Evolutionary conservation across 2,797 vertebrate genomes (phyloP), one percentile per base, ranked within the genome.

Genomic region (Acanthurus leucopareius): DNA sequence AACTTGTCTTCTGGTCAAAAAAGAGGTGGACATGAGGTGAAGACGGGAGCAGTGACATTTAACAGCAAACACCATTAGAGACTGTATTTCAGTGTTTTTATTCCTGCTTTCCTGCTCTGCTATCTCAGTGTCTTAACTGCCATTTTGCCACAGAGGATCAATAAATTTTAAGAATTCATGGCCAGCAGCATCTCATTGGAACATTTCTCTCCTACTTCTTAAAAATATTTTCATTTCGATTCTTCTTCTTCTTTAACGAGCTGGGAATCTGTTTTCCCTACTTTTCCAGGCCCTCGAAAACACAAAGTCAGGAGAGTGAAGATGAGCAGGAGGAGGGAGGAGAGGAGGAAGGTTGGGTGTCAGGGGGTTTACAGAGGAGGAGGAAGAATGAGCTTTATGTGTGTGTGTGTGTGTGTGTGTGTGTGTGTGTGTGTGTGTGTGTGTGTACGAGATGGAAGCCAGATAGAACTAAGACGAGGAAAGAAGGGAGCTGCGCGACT

Each of bases 401-500:
- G 17, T 56, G 32, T 35, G 32, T 35, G 66, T 47, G 68, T 59
- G 51, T 61, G 25, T 8, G 17, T 56, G 32, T 32, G 32, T 32
- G 66, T 47, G 68, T 67, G 52, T 40, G 64, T 53, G 51, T 79
- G 64, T 58, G 65, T 60, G 45, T 49, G 73, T 64, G 60, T 58
- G 67, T 73, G 77, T 54, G 17, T 54, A 14, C 3, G 32, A 82
- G 76, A 88, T 81, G 79, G 45, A 71, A 66, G 47, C 61, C 69
- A 85, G 83, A 87, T 74, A 73, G 69, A 74, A 76, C 51, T 17
- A 65, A 69, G 80, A 84, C 5, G 11, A 68, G 60, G 61, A 78
- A 80, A 73, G 69, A 77, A 20, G 48, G 65, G 80, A 88, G 70
- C 66, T 75, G 60, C 5, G 2, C 22, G 3, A 83, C 80, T 79